A percentile compares a stretch with the other conserved stretches of the same genome.
Conservation (phyloP, 2,113 vertebrate species). For the Odobenus rosmarus region DNA sequence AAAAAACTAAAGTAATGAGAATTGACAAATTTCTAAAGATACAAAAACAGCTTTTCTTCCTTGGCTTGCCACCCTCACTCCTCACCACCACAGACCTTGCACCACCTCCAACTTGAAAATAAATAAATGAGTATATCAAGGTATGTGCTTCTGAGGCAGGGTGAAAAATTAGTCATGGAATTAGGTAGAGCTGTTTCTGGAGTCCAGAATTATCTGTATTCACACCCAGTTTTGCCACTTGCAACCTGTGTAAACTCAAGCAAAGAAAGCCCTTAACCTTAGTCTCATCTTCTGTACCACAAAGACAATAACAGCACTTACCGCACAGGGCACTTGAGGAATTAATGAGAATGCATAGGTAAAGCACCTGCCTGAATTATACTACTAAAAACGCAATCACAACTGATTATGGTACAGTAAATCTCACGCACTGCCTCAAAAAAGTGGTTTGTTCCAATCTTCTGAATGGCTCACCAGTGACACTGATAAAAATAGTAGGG, state of each 20-base stretch:
- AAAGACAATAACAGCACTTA: neutral
- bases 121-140: neutral
- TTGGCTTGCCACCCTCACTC: neutral
- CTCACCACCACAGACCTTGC: neutral
- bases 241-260: neutral
- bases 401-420: neutral
- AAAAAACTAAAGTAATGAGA: neutral
- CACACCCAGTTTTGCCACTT: neutral
- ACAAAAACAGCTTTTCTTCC: neutral
- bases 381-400: neutral
- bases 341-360: neutral
- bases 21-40: neutral
- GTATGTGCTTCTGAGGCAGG: neutral
- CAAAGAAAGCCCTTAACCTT: neutral
- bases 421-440: neutral
- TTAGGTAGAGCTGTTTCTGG: neutral
- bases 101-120: neutral
- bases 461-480: neutral
- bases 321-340: neutral
- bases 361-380: neutral
- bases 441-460: neutral
- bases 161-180: neutral
- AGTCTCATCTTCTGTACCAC: neutral
- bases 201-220: neutral
- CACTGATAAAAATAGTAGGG: neutral